Base-by-base conservation (phyloP, 2,888 invertebrate genomes). In the Aspidiotus destructor region DNA sequence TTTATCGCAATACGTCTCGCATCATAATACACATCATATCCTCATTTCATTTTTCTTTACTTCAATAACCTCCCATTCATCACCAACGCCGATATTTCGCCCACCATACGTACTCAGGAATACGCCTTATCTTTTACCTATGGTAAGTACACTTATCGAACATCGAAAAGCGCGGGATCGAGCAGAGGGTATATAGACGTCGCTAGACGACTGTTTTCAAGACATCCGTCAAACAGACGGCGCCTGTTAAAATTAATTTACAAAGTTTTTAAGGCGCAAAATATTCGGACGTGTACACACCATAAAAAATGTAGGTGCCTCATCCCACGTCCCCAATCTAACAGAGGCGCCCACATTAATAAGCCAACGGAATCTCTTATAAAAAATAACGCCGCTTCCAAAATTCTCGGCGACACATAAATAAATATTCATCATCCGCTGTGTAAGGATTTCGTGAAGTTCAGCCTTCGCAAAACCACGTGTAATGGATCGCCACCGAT, bases 301-400 rank as follows among this genome's bases (percentile, higher is more conserved):
- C 15, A 54, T 16, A 54, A 54, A 54, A n/a, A 54, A 54, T 54
- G 55, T 54, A 54, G 55, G 55, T 54, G 55, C 55, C 55, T 54
- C 55, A 16, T 54, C 55, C 55, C 55, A 54, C 55, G 17, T 54
- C 55, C 17, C 55, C n/a, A 15, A 15, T 17, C 55, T 13, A 15
- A n/a, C 9, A 13, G 16, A 17, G n/a, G 52, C 11, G n/a, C n/a
- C 52, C 11, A n/a, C 8, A 8, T 54, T 17, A 16, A 54, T 8
- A n/a, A 13, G 55, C n/a, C 15, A n/a, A 54, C 17, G n/a, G 28
- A 16, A 17, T 28, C 28, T 28, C 28, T 1, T 28, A 60, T 13
- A 60, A 60, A 60, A 60, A 60, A 60, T 16, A 41, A 52, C 52
- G 52, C 52, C 52, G 52, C 11, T n/a, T 11, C 11, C 13, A 2